These are phyloP conservation scores for Phasia obesa DNA, from an alignment of 2,888 invertebrate genomes.

Conservation along the genomic window DNA sequence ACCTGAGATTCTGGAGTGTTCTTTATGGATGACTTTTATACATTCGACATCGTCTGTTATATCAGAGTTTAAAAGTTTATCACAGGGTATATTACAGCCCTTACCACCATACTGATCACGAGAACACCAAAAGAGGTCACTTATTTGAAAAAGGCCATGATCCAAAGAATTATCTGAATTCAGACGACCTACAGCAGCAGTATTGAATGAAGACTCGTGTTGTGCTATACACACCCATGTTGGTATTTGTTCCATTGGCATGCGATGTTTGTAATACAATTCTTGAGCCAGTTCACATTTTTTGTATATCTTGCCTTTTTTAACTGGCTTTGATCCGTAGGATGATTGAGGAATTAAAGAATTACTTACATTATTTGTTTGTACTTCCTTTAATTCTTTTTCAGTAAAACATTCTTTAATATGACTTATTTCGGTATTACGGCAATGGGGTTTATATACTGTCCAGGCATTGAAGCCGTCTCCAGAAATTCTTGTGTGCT, in stretches of 20 bases:
- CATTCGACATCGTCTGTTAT: slow-evolving; percentile 87
- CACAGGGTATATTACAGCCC: slow-evolving; percentile 85
- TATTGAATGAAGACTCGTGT: slow-evolving; percentile 87
- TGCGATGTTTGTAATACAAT: slow-evolving; percentile 83
- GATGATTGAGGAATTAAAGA: no score
- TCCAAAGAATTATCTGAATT: slow-evolving; percentile 84
- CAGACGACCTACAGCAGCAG: slow-evolving; percentile 84
- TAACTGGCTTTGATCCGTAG: no score
- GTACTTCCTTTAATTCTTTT: no score
- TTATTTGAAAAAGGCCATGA: slow-evolving; percentile 89
- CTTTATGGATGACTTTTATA: slow-evolving; percentile 85
- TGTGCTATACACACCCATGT: slow-evolving; percentile 88
- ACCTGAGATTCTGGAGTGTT: slow-evolving; percentile 86
- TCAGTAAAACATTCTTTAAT: no score
- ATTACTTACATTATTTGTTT: no score
- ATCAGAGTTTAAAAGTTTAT: slow-evolving; percentile 86
- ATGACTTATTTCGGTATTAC: no score
- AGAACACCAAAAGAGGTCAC: slow-evolving; percentile 87
- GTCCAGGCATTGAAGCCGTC: no score
- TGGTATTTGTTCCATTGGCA: slow-evolving; percentile 83
- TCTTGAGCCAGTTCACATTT: slow-evolving; percentile 88
- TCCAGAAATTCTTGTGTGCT: no score
- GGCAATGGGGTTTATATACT: no score
- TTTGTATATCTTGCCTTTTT: slow-evolving; percentile 84
- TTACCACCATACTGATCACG: slow-evolving; percentile 84